phyloP scores from a whole-genome alignment of 37 sponge, comb jelly and placozoan genomes.

The Theonella swinhoei region DNA sequence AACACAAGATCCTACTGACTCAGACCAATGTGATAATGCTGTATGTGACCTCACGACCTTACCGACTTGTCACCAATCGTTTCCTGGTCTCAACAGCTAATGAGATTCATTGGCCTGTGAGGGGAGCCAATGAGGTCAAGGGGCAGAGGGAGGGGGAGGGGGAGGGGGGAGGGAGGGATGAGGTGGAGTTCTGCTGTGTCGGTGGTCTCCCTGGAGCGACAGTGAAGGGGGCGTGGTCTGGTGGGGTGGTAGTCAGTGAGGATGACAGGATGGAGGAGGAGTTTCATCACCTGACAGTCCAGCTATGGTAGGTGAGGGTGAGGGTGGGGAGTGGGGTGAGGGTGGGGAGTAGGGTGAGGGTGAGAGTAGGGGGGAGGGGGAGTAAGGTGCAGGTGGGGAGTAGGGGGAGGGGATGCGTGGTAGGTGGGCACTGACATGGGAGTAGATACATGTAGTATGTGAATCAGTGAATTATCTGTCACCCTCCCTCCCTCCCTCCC shows the following conservation, averaged over 20 bases:
- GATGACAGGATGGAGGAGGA: not conserved
- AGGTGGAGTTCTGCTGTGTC: conserved; percentile 37
- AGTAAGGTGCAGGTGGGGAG: no score
- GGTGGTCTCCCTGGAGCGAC: not conserved
- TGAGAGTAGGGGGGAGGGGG: no score
- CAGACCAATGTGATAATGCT: conserved; percentile 57
- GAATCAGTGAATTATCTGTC: not conserved
- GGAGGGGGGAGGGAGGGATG: not conserved
- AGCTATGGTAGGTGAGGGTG: not conserved
- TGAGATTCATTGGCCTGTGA: conserved; percentile 72
- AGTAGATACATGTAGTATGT: not conserved
- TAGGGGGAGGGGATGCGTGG: not conserved
- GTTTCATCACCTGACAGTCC: not conserved
- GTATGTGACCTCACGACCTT: conserved; percentile 65
- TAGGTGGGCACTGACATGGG: not conserved
- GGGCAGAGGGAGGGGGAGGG: not conserved
- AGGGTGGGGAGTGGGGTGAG: no score
- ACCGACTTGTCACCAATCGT: conserved; percentile 53
- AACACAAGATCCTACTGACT: conserved; percentile 7
- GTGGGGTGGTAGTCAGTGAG: not conserved
- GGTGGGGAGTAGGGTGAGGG: no score
- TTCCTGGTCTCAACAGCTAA: conserved; percentile 56
- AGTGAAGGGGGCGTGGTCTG: not conserved
- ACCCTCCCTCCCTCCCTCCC: conserved; percentile 4
- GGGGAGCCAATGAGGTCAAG: not conserved